Conservation (phyloP, 1,140 invertebrate species). For the Zaprionus tsacasi region DNA sequence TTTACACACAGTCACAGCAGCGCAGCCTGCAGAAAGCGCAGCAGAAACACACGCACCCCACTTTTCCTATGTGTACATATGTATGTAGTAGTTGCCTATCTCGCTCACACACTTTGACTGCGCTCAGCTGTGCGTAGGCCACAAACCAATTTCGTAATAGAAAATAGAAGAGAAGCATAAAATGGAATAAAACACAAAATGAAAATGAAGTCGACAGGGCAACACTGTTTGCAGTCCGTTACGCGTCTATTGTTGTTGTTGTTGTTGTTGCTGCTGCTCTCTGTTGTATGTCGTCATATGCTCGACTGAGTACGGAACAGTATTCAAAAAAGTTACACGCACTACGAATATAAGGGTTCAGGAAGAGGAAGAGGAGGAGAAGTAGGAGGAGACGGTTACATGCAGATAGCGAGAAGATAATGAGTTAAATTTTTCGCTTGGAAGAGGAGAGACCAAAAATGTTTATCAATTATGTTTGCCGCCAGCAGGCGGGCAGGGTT, state of each 20-base stretch:
- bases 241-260: conserved; percentile 26
- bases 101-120: conserved; percentile 25
- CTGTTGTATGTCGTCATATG: no score
- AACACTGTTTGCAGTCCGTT: conserved; percentile 49
- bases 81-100: conserved; percentile 2
- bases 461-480: conserved; percentile 66
- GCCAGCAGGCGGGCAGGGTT: conserved; percentile 46
- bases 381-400: neutral
- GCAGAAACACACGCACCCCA: conserved; percentile 33
- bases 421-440: neutral
- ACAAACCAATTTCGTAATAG: conserved; percentile 54
- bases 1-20: neutral
- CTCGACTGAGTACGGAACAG: conserved; percentile 61
- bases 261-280: conserved; percentile 36
- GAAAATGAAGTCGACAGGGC: conserved; percentile 55
- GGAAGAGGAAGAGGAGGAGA: conserved; percentile 8
- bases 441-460: conserved; percentile 16
- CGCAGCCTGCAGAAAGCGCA: conserved; percentile 42
- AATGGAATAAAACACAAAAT: conserved; percentile 20
- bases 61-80: conserved; percentile 19
- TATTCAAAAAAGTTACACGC: conserved; percentile 62
- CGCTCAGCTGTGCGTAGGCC: conserved; percentile 56
- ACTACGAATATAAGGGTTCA: conserved; percentile 39
- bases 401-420: neutral
- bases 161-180: conserved; percentile 37